Conservation (phyloP, 2,113 vertebrate genomes). For the rat (Rattus norvegicus) region DNA sequence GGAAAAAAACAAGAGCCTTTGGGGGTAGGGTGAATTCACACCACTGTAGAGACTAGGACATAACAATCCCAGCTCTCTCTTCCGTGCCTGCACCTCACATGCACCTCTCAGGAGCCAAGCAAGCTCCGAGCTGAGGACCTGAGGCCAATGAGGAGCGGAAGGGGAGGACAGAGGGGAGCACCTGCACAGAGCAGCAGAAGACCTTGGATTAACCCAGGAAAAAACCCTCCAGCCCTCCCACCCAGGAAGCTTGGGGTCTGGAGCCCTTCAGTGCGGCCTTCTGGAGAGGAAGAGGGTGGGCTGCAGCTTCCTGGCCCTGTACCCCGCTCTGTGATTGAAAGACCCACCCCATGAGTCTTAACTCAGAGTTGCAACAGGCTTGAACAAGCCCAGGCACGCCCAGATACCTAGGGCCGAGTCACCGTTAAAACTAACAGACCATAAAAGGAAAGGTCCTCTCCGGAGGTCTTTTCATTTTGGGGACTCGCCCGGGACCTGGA, state of each 20-base stretch:
- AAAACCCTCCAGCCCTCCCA: background rate
- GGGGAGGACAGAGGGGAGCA: background rate
- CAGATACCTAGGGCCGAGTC: too few relatives aligned
- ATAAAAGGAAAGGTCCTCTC: too few relatives aligned
- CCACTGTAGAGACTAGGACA: background rate
- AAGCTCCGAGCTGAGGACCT: background rate
- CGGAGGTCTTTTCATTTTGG: too few relatives aligned
- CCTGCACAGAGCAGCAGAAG: background rate
- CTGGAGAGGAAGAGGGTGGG: background rate
- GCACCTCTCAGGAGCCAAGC: background rate
- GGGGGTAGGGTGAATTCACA: background rate
- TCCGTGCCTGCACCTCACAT: background rate
- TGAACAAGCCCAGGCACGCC: too few relatives aligned
- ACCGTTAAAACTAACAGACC: too few relatives aligned
- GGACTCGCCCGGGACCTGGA: too few relatives aligned
- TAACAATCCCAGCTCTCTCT: background rate
- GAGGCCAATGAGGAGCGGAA: background rate
- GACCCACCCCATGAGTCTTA: too few relatives aligned
- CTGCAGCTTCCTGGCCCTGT: background rate
- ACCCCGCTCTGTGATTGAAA: too few relatives aligned
- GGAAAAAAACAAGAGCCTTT: background rate
- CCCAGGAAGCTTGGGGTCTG: background rate
- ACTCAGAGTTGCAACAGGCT: too few relatives aligned
- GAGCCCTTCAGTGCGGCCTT: background rate
- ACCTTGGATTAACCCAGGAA: background rate